A percentile compares a stretch with the other conserved stretches of the same genome.
Evolutionary conservation across 2,888 invertebrate genomes (phyloP).

Genomic region (Oxytorus armatus): DNA sequence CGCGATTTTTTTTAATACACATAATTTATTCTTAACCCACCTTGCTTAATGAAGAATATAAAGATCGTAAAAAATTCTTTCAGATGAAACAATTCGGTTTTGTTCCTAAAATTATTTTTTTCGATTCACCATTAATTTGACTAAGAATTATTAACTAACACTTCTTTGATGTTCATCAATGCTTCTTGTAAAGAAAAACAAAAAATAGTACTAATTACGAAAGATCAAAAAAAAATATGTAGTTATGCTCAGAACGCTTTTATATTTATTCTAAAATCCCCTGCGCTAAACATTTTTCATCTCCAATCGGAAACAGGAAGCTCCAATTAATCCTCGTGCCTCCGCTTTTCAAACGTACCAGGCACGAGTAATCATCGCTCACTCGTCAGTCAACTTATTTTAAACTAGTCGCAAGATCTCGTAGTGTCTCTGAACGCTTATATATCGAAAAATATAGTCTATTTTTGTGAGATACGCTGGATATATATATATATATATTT

Average conservation of each 20-base stretch:
- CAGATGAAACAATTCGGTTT: too few relatives aligned
- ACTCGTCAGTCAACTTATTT: conserved; percentile 59
- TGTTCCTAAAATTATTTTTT: too few relatives aligned
- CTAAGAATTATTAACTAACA: too few relatives aligned
- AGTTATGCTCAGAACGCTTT: not conserved
- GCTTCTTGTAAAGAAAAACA: too few relatives aligned
- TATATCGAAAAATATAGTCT: conserved; percentile 61
- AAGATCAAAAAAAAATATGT: conserved; percentile 10
- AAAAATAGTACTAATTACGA: too few relatives aligned
- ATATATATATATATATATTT: conserved; percentile 2
- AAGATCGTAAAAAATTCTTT: too few relatives aligned
- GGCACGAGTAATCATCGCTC: conserved; percentile 53
- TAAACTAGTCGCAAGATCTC: conserved; percentile 29
- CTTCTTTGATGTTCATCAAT: too few relatives aligned
- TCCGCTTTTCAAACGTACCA: conserved; percentile 14
- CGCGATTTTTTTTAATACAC: too few relatives aligned
- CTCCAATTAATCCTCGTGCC: conserved; percentile 54
- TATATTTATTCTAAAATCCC: conserved; percentile 12
- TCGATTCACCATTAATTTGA: too few relatives aligned
- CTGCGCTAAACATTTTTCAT: conserved; percentile 13
- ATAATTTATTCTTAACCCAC: too few relatives aligned
- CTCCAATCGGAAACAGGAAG: conserved; percentile 31
- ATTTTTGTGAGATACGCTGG: conserved; percentile 58
- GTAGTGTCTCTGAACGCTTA: conserved; percentile 10
- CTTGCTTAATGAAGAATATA: too few relatives aligned